Percentiles rank a stretch among this genome's conserved stretches.
Evolutionary conservation across 2,113 vertebrate species (phyloP).

Genomic region (Microtus ochrogaster): DNA sequence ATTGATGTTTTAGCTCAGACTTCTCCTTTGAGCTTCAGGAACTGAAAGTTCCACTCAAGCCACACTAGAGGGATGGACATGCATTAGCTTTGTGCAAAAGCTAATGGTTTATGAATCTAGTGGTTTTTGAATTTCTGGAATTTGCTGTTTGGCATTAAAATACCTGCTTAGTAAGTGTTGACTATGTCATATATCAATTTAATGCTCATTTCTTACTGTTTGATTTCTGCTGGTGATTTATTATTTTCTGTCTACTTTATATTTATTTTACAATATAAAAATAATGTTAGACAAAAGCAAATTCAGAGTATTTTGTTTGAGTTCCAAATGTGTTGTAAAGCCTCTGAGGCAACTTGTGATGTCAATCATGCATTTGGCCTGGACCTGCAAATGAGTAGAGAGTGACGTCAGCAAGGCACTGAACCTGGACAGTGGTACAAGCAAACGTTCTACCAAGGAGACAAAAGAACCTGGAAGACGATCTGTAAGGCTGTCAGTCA

Average conservation of each 20-base stretch:
- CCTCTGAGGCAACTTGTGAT: not conserved
- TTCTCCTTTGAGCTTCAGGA: not conserved
- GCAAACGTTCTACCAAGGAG: not conserved
- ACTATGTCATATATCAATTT: no score
- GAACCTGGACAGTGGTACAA: no score
- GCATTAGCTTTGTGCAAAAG: not conserved
- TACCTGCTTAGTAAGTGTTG: not conserved
- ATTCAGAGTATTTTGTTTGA: not conserved
- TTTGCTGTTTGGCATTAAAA: not conserved
- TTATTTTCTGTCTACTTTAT: not conserved
- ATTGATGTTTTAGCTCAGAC: conserved; percentile 2
- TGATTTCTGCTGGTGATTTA: not conserved
- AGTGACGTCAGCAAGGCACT: not conserved
- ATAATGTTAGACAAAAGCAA: not conserved
- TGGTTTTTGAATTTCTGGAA: not conserved
- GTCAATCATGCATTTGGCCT: not conserved
- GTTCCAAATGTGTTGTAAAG: no score
- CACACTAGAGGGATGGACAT: not conserved
- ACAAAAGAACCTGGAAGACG: not conserved
- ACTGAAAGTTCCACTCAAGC: not conserved
- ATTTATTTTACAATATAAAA: not conserved
- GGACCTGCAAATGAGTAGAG: not conserved
- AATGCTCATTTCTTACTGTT: no score
- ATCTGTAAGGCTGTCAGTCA: not conserved
- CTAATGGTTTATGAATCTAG: no score